phyloP scores from a whole-genome alignment of 2,113 vertebrate genomes.

The Hippocampus zosterae region DNA sequence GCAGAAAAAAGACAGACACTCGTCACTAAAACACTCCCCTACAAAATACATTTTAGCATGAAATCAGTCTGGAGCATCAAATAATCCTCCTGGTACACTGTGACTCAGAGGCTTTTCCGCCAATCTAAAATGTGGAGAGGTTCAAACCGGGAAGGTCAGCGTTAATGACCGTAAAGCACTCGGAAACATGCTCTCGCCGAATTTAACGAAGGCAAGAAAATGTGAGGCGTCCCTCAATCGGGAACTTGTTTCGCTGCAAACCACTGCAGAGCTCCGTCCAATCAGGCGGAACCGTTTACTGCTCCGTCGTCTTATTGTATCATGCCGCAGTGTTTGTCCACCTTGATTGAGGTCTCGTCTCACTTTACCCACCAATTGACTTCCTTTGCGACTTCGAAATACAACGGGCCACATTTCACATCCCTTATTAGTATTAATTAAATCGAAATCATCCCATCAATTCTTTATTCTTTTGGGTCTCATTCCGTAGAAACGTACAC shows the following conservation, averaged over 20 bases:
- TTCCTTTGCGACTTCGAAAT: no score
- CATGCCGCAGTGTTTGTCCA: no score
- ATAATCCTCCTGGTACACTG: constrained; percentile 42
- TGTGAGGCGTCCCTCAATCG: constrained; percentile 37
- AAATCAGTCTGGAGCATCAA: constrained; percentile 41
- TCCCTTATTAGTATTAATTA: constrained; percentile 10
- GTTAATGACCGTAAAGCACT: constrained; percentile 57
- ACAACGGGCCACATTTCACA: no score
- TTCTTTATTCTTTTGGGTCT: constrained; percentile 27
- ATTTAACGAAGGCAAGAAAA: constrained; percentile 35
- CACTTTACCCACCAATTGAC: no score
- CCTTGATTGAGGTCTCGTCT: no score
- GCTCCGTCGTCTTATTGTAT: background rate
- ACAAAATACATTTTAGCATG: constrained; percentile 35
- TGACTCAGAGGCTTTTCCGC: constrained; percentile 54
- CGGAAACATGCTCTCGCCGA: constrained; percentile 47
- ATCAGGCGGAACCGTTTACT: constrained; percentile 22
- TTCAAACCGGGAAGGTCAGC: constrained; percentile 52
- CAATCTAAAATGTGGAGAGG: constrained; percentile 59
- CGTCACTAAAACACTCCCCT: constrained; percentile 15
- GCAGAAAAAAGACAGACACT: constrained; percentile 5
- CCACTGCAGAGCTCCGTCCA: constrained; percentile 39
- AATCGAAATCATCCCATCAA: constrained; percentile 48
- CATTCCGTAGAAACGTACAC: background rate
- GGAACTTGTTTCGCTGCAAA: constrained; percentile 46